Evolutionary conservation across 37 sponge, comb jelly and placozoan species (phyloP), one percentile per base, ranked within the genome.

Genomic region (Aphrocallistes beatrix): DNA sequence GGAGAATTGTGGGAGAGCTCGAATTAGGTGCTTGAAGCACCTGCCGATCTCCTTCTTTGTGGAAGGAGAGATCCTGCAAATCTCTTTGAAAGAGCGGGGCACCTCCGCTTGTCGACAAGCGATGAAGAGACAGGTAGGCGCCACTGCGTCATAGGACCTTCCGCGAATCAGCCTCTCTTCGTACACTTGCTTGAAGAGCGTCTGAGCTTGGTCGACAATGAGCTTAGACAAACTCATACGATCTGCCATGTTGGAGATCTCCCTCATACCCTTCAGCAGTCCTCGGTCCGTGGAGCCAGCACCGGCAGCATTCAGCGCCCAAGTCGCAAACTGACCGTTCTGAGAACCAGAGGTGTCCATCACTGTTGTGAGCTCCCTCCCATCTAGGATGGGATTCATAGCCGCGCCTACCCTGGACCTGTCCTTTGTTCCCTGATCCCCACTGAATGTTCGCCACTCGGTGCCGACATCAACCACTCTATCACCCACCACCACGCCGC

Each of bases 381-480:
- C 91, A 0, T 89, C 92, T 38, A 95, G 88, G 28, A 93, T 75
- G n/a, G 91, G 92, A 51, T 95, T 91, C 94, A 91, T 95, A 17
- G 94, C 87, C 39, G 91, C 93, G 37, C 99, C 99, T 45, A 97
- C 99, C 40, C 99, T 89, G 47, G 95, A 95, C 36, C 92, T 85
- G 85, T 97, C 95, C 13, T 82, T 81, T 25, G 88, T 50, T 0
- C 89, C 86, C 39, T 86, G 91, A n/a, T 97, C 99, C 82, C 93
- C 93, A 39, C 92, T 91, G 85, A 97, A 97, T 37, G 95, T 97
- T 42, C 99, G 90, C 99, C 99, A 97, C 83, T 97, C 99, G 51
- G 99, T 95, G 8, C 95, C 95, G 45, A 97, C 99, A 88, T 97
- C 95, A 19, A 97, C 91, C 36, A 97, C 95, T 49, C 99, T 94